Evolutionary conservation across 2,797 vertebrate genomes (phyloP), one percentile per base, ranked within the genome.

Genomic region (Glyptemys insculpta): DNA sequence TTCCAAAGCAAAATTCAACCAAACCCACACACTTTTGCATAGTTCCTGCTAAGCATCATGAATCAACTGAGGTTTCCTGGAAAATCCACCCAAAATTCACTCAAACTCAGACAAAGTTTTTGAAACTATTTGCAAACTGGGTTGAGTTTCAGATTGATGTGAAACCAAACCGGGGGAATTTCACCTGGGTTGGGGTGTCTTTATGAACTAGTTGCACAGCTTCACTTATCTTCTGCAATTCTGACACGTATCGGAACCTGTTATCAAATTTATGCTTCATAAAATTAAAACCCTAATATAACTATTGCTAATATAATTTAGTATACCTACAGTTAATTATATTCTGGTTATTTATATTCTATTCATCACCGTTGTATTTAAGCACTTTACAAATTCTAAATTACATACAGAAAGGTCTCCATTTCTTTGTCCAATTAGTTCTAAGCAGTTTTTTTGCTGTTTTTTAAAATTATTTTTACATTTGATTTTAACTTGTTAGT

Each of bases 281-380:
- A 90, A 97, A 92, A 97, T 94, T 97, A 96, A 97, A 97, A 94
- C 86, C 87, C 95, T 94, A 83, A 85, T 94, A 95, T 97, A 96
- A 95, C 85, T 88, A 90, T 79, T 92, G 91, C 95, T 96, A 92
- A 27, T 44, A 74, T 74, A 76, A 76, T 76, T 91, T 97, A 95
- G 91, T 88, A 95, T 96, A 96, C 93, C 93, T 87, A 95, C 91
- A 96, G 93, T 92, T 96, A 96, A 97, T 96, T 96, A 93, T 88
- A 86, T 89, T 86, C 90, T 92, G 88, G 81, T 21, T 68, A 37
- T 93, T 44, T 44, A 95, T 93, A 89, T 93, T 91, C 92, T 87
- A 96, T 96, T 97, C 94, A 96, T 96, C 37, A 0, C 56, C 93
- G 80, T 94, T 91, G 85, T 87, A 57, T 84, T 92, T 86, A 88